phyloP scores from a whole-genome alignment of 2,797 vertebrate genomes.

The Monodelphis domestica region DNA sequence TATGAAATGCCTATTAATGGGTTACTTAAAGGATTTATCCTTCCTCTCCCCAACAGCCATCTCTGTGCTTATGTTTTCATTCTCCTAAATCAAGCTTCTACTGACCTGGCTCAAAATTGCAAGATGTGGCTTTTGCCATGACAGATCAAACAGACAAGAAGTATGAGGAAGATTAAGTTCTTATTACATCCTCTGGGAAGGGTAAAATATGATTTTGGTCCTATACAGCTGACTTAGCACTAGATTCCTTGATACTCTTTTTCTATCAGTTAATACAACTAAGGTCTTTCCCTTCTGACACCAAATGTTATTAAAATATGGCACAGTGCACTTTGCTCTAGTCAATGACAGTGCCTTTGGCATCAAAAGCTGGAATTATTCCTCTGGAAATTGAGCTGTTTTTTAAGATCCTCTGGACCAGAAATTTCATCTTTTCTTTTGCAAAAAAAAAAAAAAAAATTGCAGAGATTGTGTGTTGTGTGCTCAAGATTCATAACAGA shows the following conservation, averaged over 20 bases:
- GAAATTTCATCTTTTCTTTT: background rate
- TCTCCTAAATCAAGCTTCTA: background rate
- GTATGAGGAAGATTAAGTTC: background rate
- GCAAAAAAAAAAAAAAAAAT: slow-evolving; percentile 15
- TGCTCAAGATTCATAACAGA: background rate
- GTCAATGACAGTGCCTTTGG: background rate
- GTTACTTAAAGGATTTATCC: background rate
- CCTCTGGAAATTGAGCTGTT: slow-evolving; percentile 25
- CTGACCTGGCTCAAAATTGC: background rate
- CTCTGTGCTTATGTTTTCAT: background rate
- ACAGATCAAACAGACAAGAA: background rate
- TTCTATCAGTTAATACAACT: background rate
- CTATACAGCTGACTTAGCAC: background rate
- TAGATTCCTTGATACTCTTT: background rate
- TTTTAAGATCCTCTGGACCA: slow-evolving; percentile 32
- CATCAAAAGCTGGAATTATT: slow-evolving; percentile 6
- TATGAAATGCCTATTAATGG: background rate
- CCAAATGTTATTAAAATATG: background rate
- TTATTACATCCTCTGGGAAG: background rate
- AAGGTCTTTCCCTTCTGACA: background rate
- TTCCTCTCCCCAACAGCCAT: background rate
- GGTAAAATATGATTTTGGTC: background rate
- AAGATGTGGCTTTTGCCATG: background rate
- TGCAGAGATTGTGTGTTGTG: background rate
- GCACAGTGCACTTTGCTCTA: background rate